Evolutionary conservation across 2,113 vertebrate genomes (phyloP).

Genomic region (Gadus macrocephalus): DNA sequence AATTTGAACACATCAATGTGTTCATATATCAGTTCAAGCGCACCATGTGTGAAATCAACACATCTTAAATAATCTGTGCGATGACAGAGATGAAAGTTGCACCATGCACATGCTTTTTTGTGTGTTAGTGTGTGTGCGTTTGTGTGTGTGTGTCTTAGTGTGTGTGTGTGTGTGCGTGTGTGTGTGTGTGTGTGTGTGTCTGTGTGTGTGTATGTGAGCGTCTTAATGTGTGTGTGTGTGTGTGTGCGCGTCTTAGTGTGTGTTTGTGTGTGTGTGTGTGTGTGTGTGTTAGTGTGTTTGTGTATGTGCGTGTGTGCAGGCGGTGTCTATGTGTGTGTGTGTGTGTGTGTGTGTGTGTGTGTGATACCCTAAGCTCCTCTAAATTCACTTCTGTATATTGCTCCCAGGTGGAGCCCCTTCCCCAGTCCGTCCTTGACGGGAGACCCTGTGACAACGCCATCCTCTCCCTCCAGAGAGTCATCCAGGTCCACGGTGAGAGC

Average conservation of each 20-base stretch:
- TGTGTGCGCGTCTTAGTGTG: constrained; percentile 63
- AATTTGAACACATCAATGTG: no score
- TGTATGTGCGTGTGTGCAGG: constrained; percentile 71
- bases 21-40: no score
- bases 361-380: background rate
- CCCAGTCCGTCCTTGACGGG: constrained; percentile 79
- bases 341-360: background rate
- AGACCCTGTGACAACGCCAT: constrained; percentile 83
- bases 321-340: background rate
- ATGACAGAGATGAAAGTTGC: no score
- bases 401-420: constrained; percentile 80
- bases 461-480: constrained; percentile 79
- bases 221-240: constrained; percentile 28
- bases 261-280: constrained; percentile 77
- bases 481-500: constrained; percentile 84
- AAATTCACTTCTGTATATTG: background rate
- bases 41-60: no score
- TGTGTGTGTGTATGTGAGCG: background rate
- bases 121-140: constrained; percentile 66
- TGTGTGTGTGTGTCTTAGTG: constrained; percentile 73
- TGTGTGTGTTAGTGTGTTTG: constrained; percentile 76
- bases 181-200: constrained; percentile 34
- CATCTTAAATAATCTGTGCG: no score
- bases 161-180: constrained; percentile 76
- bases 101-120: no score